A percentile compares a stretch with the other conserved stretches of the same genome.
These are phyloP conservation scores for Apamea sordens DNA, from an alignment of 2,888 invertebrate species.

Conservation along the genomic window DNA sequence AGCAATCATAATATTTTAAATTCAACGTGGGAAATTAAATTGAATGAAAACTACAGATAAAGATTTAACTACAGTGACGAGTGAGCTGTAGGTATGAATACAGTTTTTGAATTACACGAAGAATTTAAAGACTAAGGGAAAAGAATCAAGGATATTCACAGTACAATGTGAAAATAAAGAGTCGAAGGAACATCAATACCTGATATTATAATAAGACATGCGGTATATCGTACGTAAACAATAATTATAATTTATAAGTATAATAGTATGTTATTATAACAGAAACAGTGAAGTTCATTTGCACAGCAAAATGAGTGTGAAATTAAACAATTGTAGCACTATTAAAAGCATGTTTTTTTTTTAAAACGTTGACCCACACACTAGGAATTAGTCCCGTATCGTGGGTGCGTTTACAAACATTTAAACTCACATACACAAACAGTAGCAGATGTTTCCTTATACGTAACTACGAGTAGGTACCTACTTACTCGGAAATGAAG, in stretches of 20 bases:
- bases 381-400: too few relatives aligned
- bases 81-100: not conserved
- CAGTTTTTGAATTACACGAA: not conserved
- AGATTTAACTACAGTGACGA: not conserved
- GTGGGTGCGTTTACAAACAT: too few relatives aligned
- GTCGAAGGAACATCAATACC: not conserved
- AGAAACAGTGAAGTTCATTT: not conserved
- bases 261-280: not conserved
- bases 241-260: not conserved
- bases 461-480: not conserved
- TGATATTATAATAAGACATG: conserved; percentile 11
- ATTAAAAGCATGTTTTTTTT: not conserved
- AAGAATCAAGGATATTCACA: not conserved
- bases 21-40: not conserved
- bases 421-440: too few relatives aligned
- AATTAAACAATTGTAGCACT: not conserved
- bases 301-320: not conserved
- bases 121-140: not conserved
- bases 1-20: not conserved
- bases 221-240: conserved; percentile 10
- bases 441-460: too few relatives aligned
- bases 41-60: not conserved
- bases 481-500: not conserved
- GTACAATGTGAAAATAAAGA: conserved; percentile 2
- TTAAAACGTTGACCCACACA: too few relatives aligned